Percentiles rank a stretch among this genome's conserved stretches.
These are phyloP conservation scores for Pycnomerus fuliginosus DNA, from an alignment of 2,888 invertebrate species.

Conservation along the genomic window DNA sequence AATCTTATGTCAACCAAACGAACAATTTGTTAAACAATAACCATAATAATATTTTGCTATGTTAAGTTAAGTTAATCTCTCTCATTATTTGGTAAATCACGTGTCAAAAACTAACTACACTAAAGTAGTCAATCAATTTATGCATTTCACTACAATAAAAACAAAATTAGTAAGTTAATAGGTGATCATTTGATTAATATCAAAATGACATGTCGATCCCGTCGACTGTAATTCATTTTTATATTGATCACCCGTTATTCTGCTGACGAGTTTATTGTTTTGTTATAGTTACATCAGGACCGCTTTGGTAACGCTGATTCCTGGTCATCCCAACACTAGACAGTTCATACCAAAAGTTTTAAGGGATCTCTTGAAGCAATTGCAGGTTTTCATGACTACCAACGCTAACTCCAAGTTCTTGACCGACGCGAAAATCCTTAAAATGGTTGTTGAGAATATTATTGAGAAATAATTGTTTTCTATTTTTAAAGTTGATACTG, in stretches of 20 bases:
- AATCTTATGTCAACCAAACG: too few relatives aligned
- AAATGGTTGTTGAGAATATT: slow-evolving; percentile 60
- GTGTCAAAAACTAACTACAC: too few relatives aligned
- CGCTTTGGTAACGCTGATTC: slow-evolving; percentile 80
- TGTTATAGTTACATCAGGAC: slow-evolving; percentile 79
- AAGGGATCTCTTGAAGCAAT: slow-evolving; percentile 72
- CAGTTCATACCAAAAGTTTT: slow-evolving; percentile 82
- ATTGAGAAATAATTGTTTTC: slow-evolving; percentile 23
- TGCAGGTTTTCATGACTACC: slow-evolving; percentile 65
- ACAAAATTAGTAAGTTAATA: slow-evolving; percentile 14
- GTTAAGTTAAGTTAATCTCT: too few relatives aligned
- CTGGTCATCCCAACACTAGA: slow-evolving; percentile 71
- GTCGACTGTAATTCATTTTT: neutral
- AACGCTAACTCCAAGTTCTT: slow-evolving; percentile 67
- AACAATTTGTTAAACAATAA: too few relatives aligned
- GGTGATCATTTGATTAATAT: slow-evolving; percentile 5
- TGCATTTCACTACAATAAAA: too few relatives aligned
- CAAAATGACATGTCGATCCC: neutral
- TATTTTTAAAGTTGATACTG: too few relatives aligned
- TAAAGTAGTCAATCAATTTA: too few relatives aligned
- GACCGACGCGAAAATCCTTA: slow-evolving; percentile 67
- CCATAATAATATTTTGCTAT: too few relatives aligned
- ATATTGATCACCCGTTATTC: neutral
- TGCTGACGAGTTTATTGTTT: slow-evolving; percentile 10
- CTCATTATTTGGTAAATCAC: too few relatives aligned